Conservation (phyloP, 2,797 vertebrate species). For the Propithecus perrieri region DNA sequence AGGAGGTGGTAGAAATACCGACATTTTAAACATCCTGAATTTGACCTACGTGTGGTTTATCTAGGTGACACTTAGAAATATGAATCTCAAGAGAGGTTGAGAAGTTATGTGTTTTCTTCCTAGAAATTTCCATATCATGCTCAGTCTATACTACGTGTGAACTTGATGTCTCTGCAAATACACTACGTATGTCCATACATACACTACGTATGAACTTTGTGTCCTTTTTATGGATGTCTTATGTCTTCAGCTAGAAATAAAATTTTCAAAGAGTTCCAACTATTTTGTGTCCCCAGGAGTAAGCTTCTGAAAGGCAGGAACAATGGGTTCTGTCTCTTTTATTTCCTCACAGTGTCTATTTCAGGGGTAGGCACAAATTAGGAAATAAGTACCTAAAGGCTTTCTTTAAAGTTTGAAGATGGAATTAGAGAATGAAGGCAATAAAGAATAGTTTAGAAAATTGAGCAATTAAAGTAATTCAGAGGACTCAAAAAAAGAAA, state of each 20-base stretch:
- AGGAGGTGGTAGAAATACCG: background rate
- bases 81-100: background rate
- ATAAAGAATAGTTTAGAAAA: conserved; percentile 33
- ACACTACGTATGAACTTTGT: background rate
- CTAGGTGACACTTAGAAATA: background rate
- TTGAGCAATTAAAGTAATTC: conserved; percentile 2
- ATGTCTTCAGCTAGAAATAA: background rate
- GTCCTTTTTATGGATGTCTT: background rate
- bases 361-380: background rate
- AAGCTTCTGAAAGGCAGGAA: background rate
- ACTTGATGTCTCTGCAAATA: background rate
- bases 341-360: background rate
- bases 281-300: background rate
- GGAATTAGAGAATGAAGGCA: conserved; percentile 11
- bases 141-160: background rate
- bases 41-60: background rate
- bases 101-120: background rate
- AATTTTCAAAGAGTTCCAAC: background rate
- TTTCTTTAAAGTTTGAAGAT: conserved; percentile 8
- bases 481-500: background rate
- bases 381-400: background rate
- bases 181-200: background rate
- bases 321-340: background rate
- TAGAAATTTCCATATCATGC: background rate
- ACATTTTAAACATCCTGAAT: background rate